phyloP scores from a whole-genome alignment of 1,140 invertebrate species.

The Trachelipus rathkii region DNA sequence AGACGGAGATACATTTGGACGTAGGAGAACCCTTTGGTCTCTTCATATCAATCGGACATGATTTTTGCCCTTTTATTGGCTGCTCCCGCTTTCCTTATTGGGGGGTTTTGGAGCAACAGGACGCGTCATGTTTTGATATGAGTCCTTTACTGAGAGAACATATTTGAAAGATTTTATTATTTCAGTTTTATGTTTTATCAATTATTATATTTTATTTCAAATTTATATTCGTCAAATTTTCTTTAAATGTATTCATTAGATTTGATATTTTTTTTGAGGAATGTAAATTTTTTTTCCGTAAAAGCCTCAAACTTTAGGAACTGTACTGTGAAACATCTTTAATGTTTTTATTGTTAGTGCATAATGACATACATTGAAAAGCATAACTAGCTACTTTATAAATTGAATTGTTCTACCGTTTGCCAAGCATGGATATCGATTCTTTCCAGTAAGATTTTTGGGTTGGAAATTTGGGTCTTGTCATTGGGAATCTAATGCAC shows the following conservation, averaged over 20 bases:
- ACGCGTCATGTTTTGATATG: conserved; percentile 83
- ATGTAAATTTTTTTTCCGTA: no score
- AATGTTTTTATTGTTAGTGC: no score
- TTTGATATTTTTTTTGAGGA: no score
- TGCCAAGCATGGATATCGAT: conserved; percentile 58
- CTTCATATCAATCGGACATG: conserved; percentile 72
- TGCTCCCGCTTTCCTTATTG: conserved; percentile 85
- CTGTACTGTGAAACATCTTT: no score
- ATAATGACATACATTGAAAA: no score
- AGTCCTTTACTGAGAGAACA: conserved; percentile 66
- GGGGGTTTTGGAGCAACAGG: conserved; percentile 82
- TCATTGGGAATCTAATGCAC: conserved; percentile 78
- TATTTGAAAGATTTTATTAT: neutral
- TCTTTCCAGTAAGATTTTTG: conserved; percentile 82
- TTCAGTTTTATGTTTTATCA: no score
- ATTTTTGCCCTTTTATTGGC: conserved; percentile 79
- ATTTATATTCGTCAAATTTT: no score
- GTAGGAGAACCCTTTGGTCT: conserved; percentile 80
- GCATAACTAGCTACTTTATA: no score
- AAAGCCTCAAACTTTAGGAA: no score
- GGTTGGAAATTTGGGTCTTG: conserved; percentile 83
- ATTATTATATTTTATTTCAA: no score
- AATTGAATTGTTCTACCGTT: no score
- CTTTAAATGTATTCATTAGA: no score
- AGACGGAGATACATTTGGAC: conserved; percentile 84